phyloP scores from a whole-genome alignment of 2,888 invertebrate genomes.

The Microchrysa polita region DNA sequence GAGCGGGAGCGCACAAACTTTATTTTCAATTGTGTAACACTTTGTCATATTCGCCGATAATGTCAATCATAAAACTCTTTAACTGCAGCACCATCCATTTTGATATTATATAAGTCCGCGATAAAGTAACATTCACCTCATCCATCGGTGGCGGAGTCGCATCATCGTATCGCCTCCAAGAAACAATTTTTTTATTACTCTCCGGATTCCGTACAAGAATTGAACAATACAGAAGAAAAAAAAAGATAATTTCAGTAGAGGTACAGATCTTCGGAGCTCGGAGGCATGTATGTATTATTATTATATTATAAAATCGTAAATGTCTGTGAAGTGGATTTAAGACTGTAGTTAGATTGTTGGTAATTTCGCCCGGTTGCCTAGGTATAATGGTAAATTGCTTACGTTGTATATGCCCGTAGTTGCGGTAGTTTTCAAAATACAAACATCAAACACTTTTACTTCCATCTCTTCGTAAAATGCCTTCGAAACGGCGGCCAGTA shows the following conservation, averaged over 20 bases:
- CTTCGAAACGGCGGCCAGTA: too few species aligned
- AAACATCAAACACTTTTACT: slow-evolving; percentile 19
- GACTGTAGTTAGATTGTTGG: slow-evolving; percentile 19
- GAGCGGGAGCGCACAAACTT: not conserved
- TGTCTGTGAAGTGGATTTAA: slow-evolving; percentile 21
- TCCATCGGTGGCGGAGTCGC: not conserved
- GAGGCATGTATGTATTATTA: too few species aligned
- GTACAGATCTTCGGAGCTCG: slow-evolving; percentile 25
- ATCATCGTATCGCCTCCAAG: not conserved
- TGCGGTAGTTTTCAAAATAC: not conserved
- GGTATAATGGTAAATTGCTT: slow-evolving; percentile 25
- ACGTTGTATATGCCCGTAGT: not conserved
- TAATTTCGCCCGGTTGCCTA: slow-evolving; percentile 22
- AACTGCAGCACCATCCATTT: slow-evolving; percentile 15
- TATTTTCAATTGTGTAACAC: slow-evolving; percentile 14
- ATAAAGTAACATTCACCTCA: slow-evolving; percentile 35
- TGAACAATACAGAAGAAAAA: slow-evolving; percentile 17
- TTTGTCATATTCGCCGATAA: slow-evolving; percentile 19
- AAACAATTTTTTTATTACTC: slow-evolving; percentile 20
- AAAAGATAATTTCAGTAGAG: slow-evolving; percentile 32
- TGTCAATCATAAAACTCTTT: slow-evolving; percentile 25
- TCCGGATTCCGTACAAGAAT: not conserved
- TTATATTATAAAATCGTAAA: slow-evolving; percentile 40
- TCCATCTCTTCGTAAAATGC: not conserved
- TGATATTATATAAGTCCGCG: slow-evolving; percentile 20